Evolutionary conservation across 2,113 vertebrate genomes (phyloP), one percentile per base, ranked within the genome.

Genomic region (Anguilla japonica): DNA sequence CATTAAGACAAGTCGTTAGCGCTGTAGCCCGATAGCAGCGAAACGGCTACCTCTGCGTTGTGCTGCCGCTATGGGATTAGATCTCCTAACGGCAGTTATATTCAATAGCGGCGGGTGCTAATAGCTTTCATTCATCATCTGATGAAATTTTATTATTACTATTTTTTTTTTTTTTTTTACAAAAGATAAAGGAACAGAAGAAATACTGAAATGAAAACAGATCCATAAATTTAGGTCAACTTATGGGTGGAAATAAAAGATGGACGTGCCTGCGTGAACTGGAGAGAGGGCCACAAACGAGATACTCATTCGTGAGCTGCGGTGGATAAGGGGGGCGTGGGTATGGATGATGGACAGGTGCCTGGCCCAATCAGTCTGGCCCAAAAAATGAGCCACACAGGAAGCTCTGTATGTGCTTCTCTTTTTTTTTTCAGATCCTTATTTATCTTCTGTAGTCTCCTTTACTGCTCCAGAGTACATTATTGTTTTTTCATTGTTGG

Each of bases 111-210:
- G 1, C 57, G 39, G 5, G 18, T 53, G 75, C 56, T 85, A 80
- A 85, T 56, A 50, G 39, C 84, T 71, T 39, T 53, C 84, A 80
- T 80, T 75, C 84, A 56, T 79, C 84, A 80, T 41, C 34, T 34
- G 22, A 75, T n/a, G n/a, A 53, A 78, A 50, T 43, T 41, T 41
- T 41, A 34, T 34, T 34, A 34, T 34, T 34, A 34, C 34, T 1
- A 34, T 34, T 34, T 34, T 34, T 34, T 34, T 34, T 34, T 34
- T 34, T 56, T 56, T 56, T 56, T 56, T 56, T 56, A 11, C 8
- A 67, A 26, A 67, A 67, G 26, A 67, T 9, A 41, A 75, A 26
- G 14, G 60, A 63, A 75, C 11, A 2, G 20, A n/a, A 80, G 39
- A 29, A 79, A 85, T 29, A 46, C 15, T 29, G 29, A 50, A 85